Conservation (phyloP, 2,888 invertebrate species). For the Lasioglossum lativentre region DNA sequence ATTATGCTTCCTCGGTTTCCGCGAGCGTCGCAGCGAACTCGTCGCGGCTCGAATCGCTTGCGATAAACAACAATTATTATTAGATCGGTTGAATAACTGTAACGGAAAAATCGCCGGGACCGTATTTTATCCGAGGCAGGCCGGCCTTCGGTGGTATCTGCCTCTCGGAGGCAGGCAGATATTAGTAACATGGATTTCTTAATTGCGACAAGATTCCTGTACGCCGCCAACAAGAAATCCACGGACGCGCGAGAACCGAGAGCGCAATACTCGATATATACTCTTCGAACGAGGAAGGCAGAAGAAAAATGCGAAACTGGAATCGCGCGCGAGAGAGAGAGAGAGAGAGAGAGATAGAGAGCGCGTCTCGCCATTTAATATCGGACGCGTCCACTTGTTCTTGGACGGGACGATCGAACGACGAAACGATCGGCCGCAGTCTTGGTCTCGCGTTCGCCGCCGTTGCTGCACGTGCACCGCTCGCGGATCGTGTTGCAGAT, state of each 20-base stretch:
- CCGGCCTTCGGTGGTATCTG: neutral
- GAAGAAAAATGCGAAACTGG: slow-evolving; percentile 20
- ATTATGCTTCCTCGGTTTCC: neutral
- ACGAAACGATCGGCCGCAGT: neutral
- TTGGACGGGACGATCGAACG: slow-evolving; percentile 12
- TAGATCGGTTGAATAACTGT: slow-evolving; percentile 12
- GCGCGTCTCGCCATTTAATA: slow-evolving; percentile 3
- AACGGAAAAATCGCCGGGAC: slow-evolving; percentile 1
- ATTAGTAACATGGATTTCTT: slow-evolving; percentile 17
- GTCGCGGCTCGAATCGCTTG: neutral
- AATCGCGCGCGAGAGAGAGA: no score
- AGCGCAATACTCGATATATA: neutral
- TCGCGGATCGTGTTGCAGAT: slow-evolving; percentile 64
- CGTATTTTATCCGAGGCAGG: neutral
- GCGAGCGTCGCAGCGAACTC: neutral
- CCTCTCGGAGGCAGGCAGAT: neutral
- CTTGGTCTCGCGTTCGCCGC: slow-evolving; percentile 4
- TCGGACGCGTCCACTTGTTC: slow-evolving; percentile 24
- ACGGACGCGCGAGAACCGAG: neutral
- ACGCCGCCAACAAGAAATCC: neutral
- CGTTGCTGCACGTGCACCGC: slow-evolving; percentile 40
- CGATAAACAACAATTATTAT: neutral
- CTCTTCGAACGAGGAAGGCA: neutral
- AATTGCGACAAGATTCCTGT: slow-evolving; percentile 18
- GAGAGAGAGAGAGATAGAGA: no score